These are phyloP conservation scores for Metopolophium dirhodum DNA, from an alignment of 1,140 invertebrate species.

Conservation along the genomic window DNA sequence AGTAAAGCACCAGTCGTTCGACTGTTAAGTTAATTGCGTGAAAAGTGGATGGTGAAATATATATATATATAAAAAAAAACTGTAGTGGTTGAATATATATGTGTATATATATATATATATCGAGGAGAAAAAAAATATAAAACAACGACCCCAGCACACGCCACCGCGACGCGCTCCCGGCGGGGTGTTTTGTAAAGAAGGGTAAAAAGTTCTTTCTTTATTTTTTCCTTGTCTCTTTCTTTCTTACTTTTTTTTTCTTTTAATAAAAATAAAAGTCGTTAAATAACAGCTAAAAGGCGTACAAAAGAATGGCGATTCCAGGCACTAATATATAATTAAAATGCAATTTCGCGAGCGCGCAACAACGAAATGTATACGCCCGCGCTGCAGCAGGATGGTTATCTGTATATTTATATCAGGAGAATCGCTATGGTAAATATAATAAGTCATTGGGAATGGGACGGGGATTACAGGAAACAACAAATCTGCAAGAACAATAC, in stretches of 20 bases:
- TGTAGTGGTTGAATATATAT: constrained; percentile 34
- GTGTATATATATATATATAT: constrained; percentile 16
- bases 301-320: constrained; percentile 18
- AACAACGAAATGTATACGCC: constrained; percentile 28
- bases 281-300: constrained; percentile 56
- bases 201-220: constrained; percentile 45
- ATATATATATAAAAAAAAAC: constrained; percentile 4
- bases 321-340: constrained; percentile 43
- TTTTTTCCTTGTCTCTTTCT: constrained; percentile 1
- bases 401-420: constrained; percentile 11
- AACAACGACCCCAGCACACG: constrained; percentile 16
- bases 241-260: constrained; percentile 16
- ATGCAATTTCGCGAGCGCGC: constrained; percentile 26
- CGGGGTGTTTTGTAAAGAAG: constrained; percentile 15
- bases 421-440: constrained; percentile 11
- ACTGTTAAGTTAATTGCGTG: constrained; percentile 56
- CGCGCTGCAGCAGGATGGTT: neutral
- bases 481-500: constrained; percentile 53
- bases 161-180: neutral
- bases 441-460: constrained; percentile 49
- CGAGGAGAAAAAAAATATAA: neutral
- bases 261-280: constrained; percentile 51
- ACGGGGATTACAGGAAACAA: constrained; percentile 30
- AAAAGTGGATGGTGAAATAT: constrained; percentile 42
- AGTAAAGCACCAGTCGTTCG: constrained; percentile 42